Conservation (phyloP, 2,888 invertebrate genomes). For the Conops quadrifasciatus region DNA sequence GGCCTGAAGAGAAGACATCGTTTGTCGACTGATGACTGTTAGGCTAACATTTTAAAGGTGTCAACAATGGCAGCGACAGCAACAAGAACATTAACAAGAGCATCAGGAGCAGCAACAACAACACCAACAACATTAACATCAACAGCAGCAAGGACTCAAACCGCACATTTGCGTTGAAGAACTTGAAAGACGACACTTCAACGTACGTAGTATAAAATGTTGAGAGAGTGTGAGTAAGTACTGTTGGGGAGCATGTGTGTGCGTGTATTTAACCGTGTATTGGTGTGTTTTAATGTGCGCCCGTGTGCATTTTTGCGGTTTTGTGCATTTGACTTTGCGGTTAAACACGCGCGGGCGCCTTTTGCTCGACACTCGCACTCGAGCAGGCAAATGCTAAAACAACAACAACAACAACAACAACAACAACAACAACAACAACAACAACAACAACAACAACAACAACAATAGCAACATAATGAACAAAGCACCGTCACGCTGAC, state of each 20-base stretch:
- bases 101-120: slow-evolving; percentile 3
- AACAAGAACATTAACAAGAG: background rate
- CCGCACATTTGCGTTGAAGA: slow-evolving; percentile 15
- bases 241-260: background rate
- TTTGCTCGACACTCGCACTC: slow-evolving; percentile 15
- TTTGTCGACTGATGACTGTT: background rate
- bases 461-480: background rate
- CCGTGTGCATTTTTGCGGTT: slow-evolving; percentile 39
- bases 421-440: background rate
- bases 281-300: slow-evolving; percentile 16
- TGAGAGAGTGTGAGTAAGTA: too few relatives aligned
- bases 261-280: slow-evolving; percentile 20
- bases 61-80: slow-evolving; percentile 15
- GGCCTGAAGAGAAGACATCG: too few relatives aligned
- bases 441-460: background rate
- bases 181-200: background rate
- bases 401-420: background rate
- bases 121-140: background rate
- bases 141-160: background rate
- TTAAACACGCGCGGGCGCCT: slow-evolving; percentile 30
- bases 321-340: slow-evolving; percentile 47
- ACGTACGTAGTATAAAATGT: too few relatives aligned
- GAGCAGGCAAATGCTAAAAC: slow-evolving; percentile 5
- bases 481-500: background rate
- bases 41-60: background rate